Conservation (phyloP, 2,797 vertebrate genomes). For the Gephyroberyx darwinii region DNA sequence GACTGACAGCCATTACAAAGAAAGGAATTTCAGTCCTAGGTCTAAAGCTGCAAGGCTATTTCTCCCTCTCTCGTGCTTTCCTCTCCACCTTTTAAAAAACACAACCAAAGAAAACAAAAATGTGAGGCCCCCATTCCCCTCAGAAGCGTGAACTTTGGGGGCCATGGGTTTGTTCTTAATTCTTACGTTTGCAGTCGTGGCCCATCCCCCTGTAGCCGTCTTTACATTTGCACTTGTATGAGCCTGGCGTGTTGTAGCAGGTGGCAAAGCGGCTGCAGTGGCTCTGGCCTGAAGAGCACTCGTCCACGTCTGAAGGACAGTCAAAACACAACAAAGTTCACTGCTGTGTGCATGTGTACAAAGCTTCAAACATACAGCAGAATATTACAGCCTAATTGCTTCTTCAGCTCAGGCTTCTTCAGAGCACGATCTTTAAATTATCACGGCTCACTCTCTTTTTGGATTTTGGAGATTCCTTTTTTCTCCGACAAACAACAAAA, state of each 20-base stretch:
- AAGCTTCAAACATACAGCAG: constrained; percentile 36
- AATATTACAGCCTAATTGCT: constrained; percentile 60
- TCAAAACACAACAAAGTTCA: constrained; percentile 52
- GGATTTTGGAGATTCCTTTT: not conserved
- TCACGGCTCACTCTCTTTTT: not conserved
- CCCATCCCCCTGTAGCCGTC: constrained; percentile 90
- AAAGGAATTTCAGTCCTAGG: constrained; percentile 59
- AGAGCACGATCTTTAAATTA: not conserved
- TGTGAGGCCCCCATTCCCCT: constrained; percentile 45
- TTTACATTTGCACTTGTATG: constrained; percentile 96
- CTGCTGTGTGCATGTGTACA: constrained; percentile 28
- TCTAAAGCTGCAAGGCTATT: constrained; percentile 36
- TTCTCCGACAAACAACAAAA: constrained; percentile 2
- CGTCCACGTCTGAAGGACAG: constrained; percentile 89
- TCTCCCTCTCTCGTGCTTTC: constrained; percentile 40
- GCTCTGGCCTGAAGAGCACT: constrained; percentile 88
- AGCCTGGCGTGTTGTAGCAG: constrained; percentile 94
- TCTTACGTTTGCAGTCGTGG: constrained; percentile 91
- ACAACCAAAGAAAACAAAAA: constrained; percentile 49
- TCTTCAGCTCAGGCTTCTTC: constrained; percentile 6
- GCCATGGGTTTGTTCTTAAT: constrained; percentile 42
- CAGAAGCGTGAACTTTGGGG: constrained; percentile 35
- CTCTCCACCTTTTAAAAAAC: constrained; percentile 41
- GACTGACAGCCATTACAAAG: constrained; percentile 72
- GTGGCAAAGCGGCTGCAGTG: constrained; percentile 87